A percentile compares a stretch with the other conserved stretches of the same genome.
phyloP scores from a whole-genome alignment of 2,888 invertebrate genomes.

The Himalopsyche anomala region DNA sequence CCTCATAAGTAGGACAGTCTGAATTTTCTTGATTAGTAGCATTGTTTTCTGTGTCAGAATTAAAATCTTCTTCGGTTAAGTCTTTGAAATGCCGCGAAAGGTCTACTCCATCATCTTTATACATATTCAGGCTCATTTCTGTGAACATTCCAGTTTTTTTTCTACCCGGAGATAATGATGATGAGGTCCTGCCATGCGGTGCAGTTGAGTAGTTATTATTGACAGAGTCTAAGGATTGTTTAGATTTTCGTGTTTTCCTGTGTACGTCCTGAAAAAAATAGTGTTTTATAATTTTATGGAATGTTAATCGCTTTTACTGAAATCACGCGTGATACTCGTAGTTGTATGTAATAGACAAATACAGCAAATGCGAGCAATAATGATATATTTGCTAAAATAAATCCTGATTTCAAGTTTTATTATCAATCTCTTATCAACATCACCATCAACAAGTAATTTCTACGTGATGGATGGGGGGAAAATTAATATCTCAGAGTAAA shows the following conservation, averaged over 20 bases:
- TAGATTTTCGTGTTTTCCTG: slow-evolving; percentile 38
- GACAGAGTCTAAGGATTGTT: background rate
- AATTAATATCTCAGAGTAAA: no score
- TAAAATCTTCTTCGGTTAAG: slow-evolving; percentile 53
- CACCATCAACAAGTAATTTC: no score
- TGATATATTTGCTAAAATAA: no score
- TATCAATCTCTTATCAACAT: no score
- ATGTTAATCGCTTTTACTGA: no score
- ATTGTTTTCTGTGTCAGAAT: slow-evolving; percentile 54
- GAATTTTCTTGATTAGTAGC: slow-evolving; percentile 47
- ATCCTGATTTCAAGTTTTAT: no score
- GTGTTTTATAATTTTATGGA: no score
- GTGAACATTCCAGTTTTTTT: slow-evolving; percentile 63
- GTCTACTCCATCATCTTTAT: slow-evolving; percentile 61
- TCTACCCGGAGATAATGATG: background rate
- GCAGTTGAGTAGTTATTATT: background rate
- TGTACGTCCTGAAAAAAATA: slow-evolving; percentile 48
- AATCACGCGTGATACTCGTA: no score
- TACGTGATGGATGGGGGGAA: no score
- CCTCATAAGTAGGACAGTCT: slow-evolving; percentile 62
- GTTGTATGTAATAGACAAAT: no score
- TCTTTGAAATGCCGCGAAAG: slow-evolving; percentile 63
- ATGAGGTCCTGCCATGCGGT: background rate
- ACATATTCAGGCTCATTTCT: slow-evolving; percentile 61
- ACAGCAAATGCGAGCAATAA: no score